Conservation (phyloP, 1,140 invertebrate genomes). For the Halyomorpha halys region DNA sequence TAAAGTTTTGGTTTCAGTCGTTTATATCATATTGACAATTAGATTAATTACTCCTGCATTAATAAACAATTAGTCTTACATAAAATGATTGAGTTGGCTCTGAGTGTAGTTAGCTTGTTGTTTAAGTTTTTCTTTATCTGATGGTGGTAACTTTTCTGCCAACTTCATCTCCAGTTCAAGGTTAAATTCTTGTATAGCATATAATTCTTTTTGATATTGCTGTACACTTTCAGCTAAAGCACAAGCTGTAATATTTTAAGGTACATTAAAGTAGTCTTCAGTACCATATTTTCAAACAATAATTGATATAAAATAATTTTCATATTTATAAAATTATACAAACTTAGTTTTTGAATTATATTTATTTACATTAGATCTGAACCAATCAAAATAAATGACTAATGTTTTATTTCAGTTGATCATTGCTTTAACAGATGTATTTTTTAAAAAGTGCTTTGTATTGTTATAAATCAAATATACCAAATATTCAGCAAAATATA, state of each 20-base stretch:
- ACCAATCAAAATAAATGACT: too few species aligned
- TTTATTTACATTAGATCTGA: too few species aligned
- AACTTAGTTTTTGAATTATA: background rate
- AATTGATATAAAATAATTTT: background rate
- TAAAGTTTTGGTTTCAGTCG: too few species aligned
- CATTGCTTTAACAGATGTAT: too few species aligned
- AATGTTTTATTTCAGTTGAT: too few species aligned
- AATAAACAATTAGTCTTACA: conserved; percentile 7
- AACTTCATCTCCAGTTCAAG: conserved; percentile 5
- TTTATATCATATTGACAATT: too few species aligned
- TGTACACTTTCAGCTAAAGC: conserved; percentile 18
- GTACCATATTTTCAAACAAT: too few species aligned
- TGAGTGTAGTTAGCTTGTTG: conserved; percentile 9
- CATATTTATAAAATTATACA: background rate
- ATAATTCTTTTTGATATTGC: conserved; percentile 21
- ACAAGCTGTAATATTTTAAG: conserved; percentile 14
- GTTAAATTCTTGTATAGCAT: conserved; percentile 3
- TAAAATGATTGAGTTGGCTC: conserved; percentile 20
- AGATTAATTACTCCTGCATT: too few species aligned
- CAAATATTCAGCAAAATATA: too few species aligned
- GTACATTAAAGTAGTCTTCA: too few species aligned
- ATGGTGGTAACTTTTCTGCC: conserved; percentile 13
- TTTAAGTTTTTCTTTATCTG: conserved; percentile 17
- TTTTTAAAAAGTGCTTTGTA: too few species aligned
- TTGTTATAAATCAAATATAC: too few species aligned